Base-by-base conservation (phyloP, 2,113 vertebrate genomes). In the Aphyosemion australe region DNA sequence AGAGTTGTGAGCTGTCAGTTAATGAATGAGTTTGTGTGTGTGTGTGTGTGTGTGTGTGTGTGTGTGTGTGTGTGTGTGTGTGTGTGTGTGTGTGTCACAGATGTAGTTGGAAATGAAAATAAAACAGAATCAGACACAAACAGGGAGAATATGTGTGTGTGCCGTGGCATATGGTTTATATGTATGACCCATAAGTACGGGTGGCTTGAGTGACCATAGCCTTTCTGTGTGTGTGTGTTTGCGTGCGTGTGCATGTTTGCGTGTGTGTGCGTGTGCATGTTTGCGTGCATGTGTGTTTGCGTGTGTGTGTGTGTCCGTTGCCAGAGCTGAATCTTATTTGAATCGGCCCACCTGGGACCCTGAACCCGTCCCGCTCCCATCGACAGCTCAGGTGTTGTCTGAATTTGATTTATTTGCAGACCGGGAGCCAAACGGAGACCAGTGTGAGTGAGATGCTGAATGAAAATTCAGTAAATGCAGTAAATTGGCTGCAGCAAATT, bases 331-430 rank as follows among this genome's bases (percentile, higher is more conserved):
- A 85, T 80, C 65, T 61, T 72, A 85, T 91, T 89, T 84, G 88
- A 89, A 90, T 84, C 72, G 56, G 63, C 83, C 81, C 92, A 90
- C 84, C 68, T 86, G 88, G 88, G 89, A 90, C 85, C 79, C 72
- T 58, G 79, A 67, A 75, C 74, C 72, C 61, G 50, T 78, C 56
- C 56, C 13, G 50, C 64, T 75, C 59, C 69, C 42, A 7, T 61
- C 20, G 12, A 52, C 65, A 82, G 76, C 88, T 91, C 92, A 89
- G 90, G 88, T 90, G 89, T 86, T 90, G 78, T 59, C 89, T 89
- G 87, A 90, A 92, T 89, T 80, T 88, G 81, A 90, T 90, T 92
- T 87, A 84, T 90, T 87, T 91, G 72, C 76, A 76, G 85, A 71
- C 78, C 78, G 51, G 71, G 79, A 84, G 82, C 76, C 84, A 75